A percentile compares a stretch with the other conserved stretches of the same genome.
Evolutionary conservation across 1,140 invertebrate species (phyloP).

Genomic region (Pteromalus puparum): DNA sequence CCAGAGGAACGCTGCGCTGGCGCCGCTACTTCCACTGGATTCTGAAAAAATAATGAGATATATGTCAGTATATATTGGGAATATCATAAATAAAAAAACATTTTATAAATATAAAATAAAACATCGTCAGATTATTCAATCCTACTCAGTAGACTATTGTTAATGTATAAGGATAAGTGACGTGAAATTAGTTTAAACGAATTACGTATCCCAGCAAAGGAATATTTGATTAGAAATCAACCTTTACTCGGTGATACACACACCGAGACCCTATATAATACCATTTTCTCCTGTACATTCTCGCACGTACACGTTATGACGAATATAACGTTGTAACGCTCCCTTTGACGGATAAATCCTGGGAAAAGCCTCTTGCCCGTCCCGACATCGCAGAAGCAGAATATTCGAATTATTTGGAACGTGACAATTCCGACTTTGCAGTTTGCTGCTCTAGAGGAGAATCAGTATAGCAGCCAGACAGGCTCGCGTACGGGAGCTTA

Average conservation of each 20-base stretch:
- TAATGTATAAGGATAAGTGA: not conserved
- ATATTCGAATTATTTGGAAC: slow-evolving; percentile 29
- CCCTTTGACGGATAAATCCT: slow-evolving; percentile 16
- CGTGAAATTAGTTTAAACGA: not conserved
- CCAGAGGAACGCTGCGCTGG: not conserved
- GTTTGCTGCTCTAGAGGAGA: not conserved
- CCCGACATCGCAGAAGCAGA: not conserved
- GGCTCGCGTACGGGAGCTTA: not conserved
- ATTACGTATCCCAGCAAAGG: not conserved
- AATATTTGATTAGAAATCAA: slow-evolving; percentile 11
- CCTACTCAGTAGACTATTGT: too few relatives aligned
- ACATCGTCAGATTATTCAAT: too few relatives aligned
- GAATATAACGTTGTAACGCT: slow-evolving; percentile 11
- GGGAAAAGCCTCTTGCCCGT: not conserved
- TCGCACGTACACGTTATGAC: not conserved
- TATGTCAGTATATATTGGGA: too few relatives aligned
- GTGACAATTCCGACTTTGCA: slow-evolving; percentile 30
- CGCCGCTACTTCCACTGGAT: slow-evolving; percentile 55
- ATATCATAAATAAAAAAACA: slow-evolving; percentile 28
- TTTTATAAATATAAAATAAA: too few relatives aligned
- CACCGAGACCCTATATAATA: not conserved
- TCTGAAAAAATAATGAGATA: slow-evolving; percentile 46
- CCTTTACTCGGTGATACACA: not conserved
- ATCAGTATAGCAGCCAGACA: not conserved
- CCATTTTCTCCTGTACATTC: slow-evolving; percentile 2